Conservation (phyloP, 2,888 invertebrate species). For the Seira ritae region DNA sequence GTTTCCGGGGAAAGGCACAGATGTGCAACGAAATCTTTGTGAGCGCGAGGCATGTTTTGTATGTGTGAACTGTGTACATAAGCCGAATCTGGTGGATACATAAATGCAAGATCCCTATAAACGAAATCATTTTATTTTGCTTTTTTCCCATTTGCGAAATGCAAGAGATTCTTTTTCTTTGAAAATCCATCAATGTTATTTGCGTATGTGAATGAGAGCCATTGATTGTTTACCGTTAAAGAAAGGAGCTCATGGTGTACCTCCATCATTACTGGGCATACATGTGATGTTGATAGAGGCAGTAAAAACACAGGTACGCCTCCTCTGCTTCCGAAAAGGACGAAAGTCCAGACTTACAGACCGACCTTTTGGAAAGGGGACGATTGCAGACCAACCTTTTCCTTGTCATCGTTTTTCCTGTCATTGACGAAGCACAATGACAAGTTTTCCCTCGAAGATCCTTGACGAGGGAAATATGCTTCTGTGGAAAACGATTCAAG, state of each 20-base stretch:
- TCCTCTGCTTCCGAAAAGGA: no score
- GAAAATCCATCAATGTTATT: slow-evolving; percentile 8
- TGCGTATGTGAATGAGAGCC: neutral
- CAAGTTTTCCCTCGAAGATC: neutral
- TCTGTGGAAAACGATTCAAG: neutral
- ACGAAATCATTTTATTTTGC: neutral
- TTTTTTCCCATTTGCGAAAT: neutral
- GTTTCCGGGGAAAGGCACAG: slow-evolving; percentile 2
- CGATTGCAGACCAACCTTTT: slow-evolving; percentile 38
- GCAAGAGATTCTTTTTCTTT: neutral
- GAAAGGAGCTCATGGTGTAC: neutral
- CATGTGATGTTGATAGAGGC: no score
- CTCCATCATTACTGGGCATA: no score
- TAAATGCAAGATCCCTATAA: neutral
- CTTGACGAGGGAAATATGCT: slow-evolving; percentile 16
- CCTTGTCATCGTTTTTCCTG: slow-evolving; percentile 21
- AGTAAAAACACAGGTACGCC: no score
- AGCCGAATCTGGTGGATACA: neutral
- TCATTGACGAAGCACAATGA: slow-evolving; percentile 21
- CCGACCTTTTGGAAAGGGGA: slow-evolving; percentile 31
- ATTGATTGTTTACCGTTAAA: slow-evolving; percentile 17
- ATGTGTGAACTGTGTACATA: neutral
- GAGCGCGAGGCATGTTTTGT: neutral
- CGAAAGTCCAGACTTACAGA: neutral
- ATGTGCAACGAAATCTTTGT: neutral